Base-by-base conservation (phyloP, 1,140 invertebrate genomes). In the Drosophila sucinea region DNA sequence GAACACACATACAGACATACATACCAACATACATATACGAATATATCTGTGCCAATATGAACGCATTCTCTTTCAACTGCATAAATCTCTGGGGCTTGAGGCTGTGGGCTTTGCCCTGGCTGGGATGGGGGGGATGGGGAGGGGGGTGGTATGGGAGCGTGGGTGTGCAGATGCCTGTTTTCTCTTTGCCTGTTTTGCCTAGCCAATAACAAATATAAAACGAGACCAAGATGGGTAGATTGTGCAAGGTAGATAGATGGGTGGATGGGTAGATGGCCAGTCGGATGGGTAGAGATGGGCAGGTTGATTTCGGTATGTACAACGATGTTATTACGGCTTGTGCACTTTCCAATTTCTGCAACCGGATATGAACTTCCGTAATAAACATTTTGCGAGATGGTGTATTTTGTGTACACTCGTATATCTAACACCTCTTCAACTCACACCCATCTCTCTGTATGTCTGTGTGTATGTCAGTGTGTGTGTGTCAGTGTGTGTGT, bases 291-390 rank as follows among this genome's bases (percentile, higher is more conserved):
- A 17, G 17, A 17, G 17, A 51, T 51, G 44, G 23, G 25, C 25
- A 51, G 44, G 44, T 51, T 23, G 23, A 51, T 51, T 38, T 38
- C 10, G 44, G 40, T 47, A 32, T 11, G 30, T 17, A 23, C 38
- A 44, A 56, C 56, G 30, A 58, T 66, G 55, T 66, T 44, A 44
- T 57, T 68, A 62, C 44, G 47, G 29, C 17, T 57, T 41, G 62
- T 75, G 63, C 51, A 67, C 54, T 73, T 67, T 73, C 63, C 60
- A 77, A 77, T 69, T 73, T 77, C 67, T 73, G 70, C 51, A 67
- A 73, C 70, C 75, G 75, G 75, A 77, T 73, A 77, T 77, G 70
- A 77, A 77, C 66, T 70, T 70, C 75, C 70, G 70, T 70, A 73
- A 66, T 70, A 72, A 73, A 77, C 67, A 73, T 73, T 70, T 77